Conservation (phyloP, 2,113 vertebrate species). For the Sphaerodactylus townsendi region DNA sequence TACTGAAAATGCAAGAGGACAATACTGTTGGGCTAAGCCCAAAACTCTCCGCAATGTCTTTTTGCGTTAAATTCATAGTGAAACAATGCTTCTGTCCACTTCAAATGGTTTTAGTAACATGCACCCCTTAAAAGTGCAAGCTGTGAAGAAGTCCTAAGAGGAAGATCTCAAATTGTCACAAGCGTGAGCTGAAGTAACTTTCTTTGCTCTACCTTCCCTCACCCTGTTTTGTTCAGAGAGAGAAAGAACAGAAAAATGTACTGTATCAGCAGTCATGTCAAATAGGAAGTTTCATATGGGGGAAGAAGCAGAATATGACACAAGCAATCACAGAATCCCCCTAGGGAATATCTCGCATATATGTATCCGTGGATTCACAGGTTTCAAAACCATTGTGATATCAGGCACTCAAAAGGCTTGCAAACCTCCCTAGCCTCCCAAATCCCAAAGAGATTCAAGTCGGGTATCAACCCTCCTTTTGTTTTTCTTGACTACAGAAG, state of each 20-base stretch:
- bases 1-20: neutral
- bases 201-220: neutral
- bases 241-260: neutral
- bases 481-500: neutral
- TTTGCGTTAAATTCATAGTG: neutral
- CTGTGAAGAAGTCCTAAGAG: neutral
- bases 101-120: neutral
- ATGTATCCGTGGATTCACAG: neutral
- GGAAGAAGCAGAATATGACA: conserved; percentile 50
- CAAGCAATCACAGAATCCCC: conserved; percentile 43
- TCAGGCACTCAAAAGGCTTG: conserved; percentile 55
- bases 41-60: neutral
- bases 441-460: neutral
- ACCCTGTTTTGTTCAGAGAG: neutral
- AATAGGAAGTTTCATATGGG: conserved; percentile 5
- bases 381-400: neutral
- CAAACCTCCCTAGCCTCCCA: neutral
- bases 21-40: neutral
- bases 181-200: neutral
- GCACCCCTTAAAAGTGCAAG: neutral
- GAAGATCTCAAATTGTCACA: neutral
- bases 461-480: neutral
- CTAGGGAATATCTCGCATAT: neutral
- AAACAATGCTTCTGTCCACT: neutral
- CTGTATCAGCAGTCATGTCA: neutral